Evolutionary conservation across 1,140 invertebrate species (phyloP).

Genomic region (Drosophila rufa): DNA sequence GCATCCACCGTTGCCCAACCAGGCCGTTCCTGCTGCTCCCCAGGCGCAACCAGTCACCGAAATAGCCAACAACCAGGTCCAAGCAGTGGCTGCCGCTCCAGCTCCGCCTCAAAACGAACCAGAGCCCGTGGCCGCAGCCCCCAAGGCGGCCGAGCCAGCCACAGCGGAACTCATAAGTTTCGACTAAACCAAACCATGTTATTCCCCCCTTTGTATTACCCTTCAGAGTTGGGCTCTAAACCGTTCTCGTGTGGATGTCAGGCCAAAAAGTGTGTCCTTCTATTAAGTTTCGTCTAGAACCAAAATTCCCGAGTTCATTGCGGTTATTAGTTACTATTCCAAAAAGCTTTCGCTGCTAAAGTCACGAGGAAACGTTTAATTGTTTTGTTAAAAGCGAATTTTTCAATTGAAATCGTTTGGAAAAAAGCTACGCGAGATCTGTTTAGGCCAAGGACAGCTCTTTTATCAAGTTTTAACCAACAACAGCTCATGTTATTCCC

Average conservation of each 20-base stretch:
- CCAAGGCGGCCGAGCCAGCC: constrained; percentile 85
- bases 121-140: constrained; percentile 53
- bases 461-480: constrained; percentile 42
- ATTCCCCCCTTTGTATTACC: constrained; percentile 12
- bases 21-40: constrained; percentile 66
- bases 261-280: constrained; percentile 4
- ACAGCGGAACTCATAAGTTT: constrained; percentile 91
- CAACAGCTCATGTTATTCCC: constrained; percentile 41
- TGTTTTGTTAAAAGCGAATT: constrained; percentile 14
- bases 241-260: constrained; percentile 33
- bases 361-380: background rate
- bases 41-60: constrained; percentile 71
- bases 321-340: constrained; percentile 43
- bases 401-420: constrained; percentile 2
- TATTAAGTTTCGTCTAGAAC: constrained; percentile 6
- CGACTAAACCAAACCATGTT: constrained; percentile 86
- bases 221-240: constrained; percentile 14
- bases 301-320: constrained; percentile 25
- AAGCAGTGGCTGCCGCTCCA: constrained; percentile 69
- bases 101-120: constrained; percentile 84
- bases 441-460: constrained; percentile 18
- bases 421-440: constrained; percentile 18
- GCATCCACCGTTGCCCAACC: constrained; percentile 65
- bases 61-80: constrained; percentile 58
- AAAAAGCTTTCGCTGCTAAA: constrained; percentile 12